phyloP scores from a whole-genome alignment of 2,888 invertebrate genomes.

The Masnerella sp. region DNA sequence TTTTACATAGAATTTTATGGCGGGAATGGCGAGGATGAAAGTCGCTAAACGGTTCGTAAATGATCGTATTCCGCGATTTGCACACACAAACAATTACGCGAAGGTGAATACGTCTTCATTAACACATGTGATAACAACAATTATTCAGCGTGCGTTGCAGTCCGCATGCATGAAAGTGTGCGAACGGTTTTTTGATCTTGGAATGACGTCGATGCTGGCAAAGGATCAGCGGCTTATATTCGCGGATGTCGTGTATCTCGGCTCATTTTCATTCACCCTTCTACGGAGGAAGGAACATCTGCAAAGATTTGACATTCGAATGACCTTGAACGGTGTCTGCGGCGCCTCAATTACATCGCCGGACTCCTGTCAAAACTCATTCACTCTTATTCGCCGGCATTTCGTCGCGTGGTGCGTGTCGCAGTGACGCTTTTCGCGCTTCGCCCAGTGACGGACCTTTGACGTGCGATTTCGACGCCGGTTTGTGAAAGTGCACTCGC shows the following conservation, averaged over 20 bases:
- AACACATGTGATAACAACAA: conserved; percentile 46
- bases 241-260: conserved; percentile 62
- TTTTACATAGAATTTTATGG: too few species aligned
- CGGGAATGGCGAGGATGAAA: too few species aligned
- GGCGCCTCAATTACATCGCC: conserved; percentile 29
- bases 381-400: conserved; percentile 23
- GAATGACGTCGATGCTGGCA: conserved; percentile 62
- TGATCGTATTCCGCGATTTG: conserved; percentile 22
- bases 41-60: conserved; percentile 8
- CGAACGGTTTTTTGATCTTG: conserved; percentile 57
- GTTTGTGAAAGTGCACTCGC: conserved; percentile 40
- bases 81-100: conserved; percentile 50
- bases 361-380: conserved; percentile 22
- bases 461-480: conserved; percentile 6
- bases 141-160: conserved; percentile 33
- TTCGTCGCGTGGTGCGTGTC: conserved; percentile 33
- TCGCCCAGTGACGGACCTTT: background rate
- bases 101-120: conserved; percentile 37
- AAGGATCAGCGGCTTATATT: conserved; percentile 67
- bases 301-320: conserved; percentile 39
- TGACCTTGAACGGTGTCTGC: conserved; percentile 47
- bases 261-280: conserved; percentile 67
- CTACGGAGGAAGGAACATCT: conserved; percentile 42
- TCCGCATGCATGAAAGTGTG: conserved; percentile 36
- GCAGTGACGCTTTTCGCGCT: background rate